A percentile compares a stretch with the other conserved stretches of the same genome.
phyloP scores from a whole-genome alignment of 2,888 invertebrate species.

The Diarsia dahlii region DNA sequence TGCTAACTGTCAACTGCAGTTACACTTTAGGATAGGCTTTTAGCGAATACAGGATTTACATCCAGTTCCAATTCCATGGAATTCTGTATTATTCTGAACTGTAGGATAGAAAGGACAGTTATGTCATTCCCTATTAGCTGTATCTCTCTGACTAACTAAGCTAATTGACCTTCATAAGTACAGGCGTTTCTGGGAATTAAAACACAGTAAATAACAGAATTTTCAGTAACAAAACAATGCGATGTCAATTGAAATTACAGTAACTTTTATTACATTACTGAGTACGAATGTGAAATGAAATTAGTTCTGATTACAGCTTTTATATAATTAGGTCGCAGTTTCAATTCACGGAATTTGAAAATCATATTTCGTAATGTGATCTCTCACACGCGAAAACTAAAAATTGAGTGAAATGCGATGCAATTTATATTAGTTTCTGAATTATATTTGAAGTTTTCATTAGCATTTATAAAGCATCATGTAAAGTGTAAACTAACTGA shows the following conservation, averaged over 20 bases:
- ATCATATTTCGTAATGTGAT: slow-evolving; percentile 19
- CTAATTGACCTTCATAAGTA: slow-evolving; percentile 5
- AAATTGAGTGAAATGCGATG: neutral
- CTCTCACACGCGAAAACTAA: neutral
- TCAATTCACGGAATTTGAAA: slow-evolving; percentile 28
- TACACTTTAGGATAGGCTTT: neutral
- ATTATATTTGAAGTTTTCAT: neutral
- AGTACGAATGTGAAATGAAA: slow-evolving; percentile 38
- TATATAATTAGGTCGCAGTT: slow-evolving; percentile 42
- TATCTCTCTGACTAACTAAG: slow-evolving; percentile 2
- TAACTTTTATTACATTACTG: slow-evolving; percentile 22
- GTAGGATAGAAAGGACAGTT: neutral
- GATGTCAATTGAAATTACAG: slow-evolving; percentile 21
- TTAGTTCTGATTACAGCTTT: slow-evolving; percentile 34
- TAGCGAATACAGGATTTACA: neutral
- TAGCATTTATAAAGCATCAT: neutral
- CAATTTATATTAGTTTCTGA: neutral
- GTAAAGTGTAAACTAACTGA: neutral
- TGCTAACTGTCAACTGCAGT: neutral
- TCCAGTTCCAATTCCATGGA: neutral
- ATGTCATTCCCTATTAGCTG: slow-evolving; percentile 6
- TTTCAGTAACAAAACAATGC: neutral
- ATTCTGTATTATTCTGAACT: neutral
- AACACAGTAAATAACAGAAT: slow-evolving; percentile 12
- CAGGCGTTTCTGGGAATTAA: slow-evolving; percentile 1